Percentiles rank a stretch among this genome's conserved stretches.
These are phyloP conservation scores for Zalophus californianus DNA, from an alignment of 2,797 vertebrate species.

Conservation along the genomic window DNA sequence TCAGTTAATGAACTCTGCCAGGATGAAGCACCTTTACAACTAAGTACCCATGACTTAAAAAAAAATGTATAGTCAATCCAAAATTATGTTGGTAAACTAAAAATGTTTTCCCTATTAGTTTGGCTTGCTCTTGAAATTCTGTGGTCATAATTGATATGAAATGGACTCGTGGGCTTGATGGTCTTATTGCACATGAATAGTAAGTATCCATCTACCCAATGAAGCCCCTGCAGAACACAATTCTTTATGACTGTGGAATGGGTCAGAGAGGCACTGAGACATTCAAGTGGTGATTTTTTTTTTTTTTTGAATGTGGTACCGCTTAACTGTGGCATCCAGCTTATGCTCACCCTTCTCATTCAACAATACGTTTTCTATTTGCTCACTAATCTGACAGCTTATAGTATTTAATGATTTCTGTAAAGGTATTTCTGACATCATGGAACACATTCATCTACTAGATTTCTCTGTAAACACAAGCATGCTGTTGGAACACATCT, in stretches of 20 bases:
- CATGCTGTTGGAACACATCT: neutral
- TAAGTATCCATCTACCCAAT: neutral
- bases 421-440: constrained; percentile 54
- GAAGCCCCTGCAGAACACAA: neutral
- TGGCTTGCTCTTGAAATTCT: constrained; percentile 56
- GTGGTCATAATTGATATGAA: neutral
- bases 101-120: neutral
- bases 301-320: neutral
- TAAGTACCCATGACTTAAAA: constrained; percentile 24
- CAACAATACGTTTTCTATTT: constrained; percentile 4
- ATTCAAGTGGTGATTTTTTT: neutral
- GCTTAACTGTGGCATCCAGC: neutral
- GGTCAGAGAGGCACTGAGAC: neutral
- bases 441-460: constrained; percentile 13
- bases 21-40: neutral
- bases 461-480: neutral
- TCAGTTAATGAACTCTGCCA: constrained; percentile 6
- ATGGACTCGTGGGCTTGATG: neutral
- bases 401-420: constrained; percentile 17
- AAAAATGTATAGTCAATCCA: neutral
- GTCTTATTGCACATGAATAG: neutral
- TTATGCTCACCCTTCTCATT: constrained; percentile 15
- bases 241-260: neutral
- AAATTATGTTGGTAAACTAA: constrained; percentile 35
- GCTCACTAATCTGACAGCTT: neutral